Conservation (phyloP, 2,113 vertebrate genomes). For the Uropsilus gracilis region DNA sequence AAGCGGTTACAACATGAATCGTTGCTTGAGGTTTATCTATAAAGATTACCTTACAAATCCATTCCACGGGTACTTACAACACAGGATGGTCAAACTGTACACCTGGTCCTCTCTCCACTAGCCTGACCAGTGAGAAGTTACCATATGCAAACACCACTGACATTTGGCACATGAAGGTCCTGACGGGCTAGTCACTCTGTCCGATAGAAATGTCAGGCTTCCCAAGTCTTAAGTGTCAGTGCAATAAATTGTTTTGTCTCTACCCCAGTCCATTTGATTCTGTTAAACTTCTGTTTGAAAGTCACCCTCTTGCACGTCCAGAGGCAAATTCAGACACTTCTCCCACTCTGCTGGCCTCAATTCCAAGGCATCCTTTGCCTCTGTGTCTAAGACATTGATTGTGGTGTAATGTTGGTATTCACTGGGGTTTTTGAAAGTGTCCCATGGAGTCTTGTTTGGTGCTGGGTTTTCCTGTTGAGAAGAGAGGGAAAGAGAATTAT, state of each 20-base stretch:
- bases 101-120: constrained; percentile 96
- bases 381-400: constrained; percentile 98
- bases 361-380: constrained; percentile 97
- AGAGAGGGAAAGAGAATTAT: constrained; percentile 60
- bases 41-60: constrained; percentile 97
- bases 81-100: constrained; percentile 99
- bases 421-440: constrained; percentile 97
- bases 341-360: constrained; percentile 99
- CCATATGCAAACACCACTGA: constrained; percentile 91
- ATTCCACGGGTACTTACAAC: constrained; percentile 99
- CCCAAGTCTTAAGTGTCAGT: constrained; percentile 94
- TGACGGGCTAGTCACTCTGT: constrained; percentile 91
- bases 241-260: constrained; percentile 86
- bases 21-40: constrained; percentile 98
- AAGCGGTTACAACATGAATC: constrained; percentile 98
- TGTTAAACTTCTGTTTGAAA: constrained; percentile 99
- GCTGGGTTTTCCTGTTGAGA: constrained; percentile 94
- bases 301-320: constrained; percentile 99
- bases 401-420: constrained; percentile 99
- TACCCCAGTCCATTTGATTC: constrained; percentile 73
- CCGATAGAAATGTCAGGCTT: constrained; percentile 94
- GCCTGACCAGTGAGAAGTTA: constrained; percentile 95
- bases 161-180: constrained; percentile 94
- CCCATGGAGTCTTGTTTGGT: constrained; percentile 97
- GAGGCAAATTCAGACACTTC: constrained; percentile 98